Evolutionary conservation across 2,113 vertebrate genomes (phyloP).

Genomic region (Eurystomus gularis): DNA sequence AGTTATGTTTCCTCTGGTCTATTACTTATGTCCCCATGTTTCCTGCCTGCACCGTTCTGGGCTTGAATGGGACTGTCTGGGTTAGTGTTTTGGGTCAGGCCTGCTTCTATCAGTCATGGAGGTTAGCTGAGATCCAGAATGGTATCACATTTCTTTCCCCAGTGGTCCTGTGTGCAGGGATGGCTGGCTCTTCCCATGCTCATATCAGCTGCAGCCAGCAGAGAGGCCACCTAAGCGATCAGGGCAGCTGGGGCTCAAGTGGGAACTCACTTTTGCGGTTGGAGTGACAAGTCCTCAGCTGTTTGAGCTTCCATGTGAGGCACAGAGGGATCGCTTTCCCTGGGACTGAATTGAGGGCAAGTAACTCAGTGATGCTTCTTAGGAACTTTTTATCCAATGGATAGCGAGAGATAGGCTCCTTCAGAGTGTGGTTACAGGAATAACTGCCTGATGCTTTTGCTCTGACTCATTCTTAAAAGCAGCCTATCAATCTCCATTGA

Average conservation of each 20-base stretch:
- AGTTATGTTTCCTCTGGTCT: background rate
- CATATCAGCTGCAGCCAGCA: background rate
- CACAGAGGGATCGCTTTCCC: background rate
- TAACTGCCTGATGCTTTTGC: background rate
- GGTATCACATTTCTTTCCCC: background rate
- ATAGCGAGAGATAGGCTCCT: background rate
- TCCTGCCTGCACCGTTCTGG: background rate
- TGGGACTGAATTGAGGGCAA: background rate
- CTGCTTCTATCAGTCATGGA: background rate
- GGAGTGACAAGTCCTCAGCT: background rate
- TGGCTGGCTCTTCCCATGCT: background rate
- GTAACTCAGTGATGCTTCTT: background rate
- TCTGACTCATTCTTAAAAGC: constrained; percentile 8
- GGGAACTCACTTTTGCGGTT: background rate
- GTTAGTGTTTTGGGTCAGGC: background rate
- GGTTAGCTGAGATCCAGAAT: background rate
- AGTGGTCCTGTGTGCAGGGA: background rate
- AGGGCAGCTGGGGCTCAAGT: background rate
- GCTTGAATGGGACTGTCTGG: background rate
- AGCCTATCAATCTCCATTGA: background rate
- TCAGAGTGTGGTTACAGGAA: background rate
- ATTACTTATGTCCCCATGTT: background rate
- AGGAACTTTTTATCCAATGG: background rate
- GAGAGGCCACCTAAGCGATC: background rate
- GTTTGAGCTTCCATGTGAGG: background rate